Conservation (phyloP, 2,113 vertebrate genomes). For the Camelus dromedarius region DNA sequence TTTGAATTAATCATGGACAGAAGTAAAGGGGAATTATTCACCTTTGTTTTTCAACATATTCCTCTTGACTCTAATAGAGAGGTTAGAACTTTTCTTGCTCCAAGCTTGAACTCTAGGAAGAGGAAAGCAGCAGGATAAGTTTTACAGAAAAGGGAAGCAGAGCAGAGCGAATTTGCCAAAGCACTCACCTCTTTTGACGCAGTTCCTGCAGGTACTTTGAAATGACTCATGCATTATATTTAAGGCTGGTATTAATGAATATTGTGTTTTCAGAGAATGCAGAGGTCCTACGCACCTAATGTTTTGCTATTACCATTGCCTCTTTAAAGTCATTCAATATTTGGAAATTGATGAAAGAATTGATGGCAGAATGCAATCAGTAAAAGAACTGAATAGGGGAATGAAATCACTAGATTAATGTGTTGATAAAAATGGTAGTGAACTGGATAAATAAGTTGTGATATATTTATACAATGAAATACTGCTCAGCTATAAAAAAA, state of each 20-base stretch:
- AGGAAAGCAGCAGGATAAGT: background rate
- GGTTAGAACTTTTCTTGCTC: background rate
- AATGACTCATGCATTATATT: background rate
- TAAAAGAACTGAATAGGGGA: background rate
- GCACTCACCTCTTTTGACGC: background rate
- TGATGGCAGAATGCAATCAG: background rate
- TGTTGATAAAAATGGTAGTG: conserved; percentile 5
- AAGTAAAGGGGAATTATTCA: background rate
- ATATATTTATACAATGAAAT: no score
- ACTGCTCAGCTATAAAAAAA: no score
- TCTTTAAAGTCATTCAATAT: conserved; percentile 8
- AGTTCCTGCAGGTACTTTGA: background rate
- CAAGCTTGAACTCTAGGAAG: background rate
- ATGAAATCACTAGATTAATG: background rate
- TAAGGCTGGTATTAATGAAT: background rate
- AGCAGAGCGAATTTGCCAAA: background rate
- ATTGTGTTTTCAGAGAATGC: background rate
- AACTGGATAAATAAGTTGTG: background rate
- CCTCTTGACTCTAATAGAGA: background rate
- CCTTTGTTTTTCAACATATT: background rate
- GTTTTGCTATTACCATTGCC: background rate
- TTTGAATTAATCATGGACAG: background rate
- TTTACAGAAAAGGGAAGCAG: background rate
- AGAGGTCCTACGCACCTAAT: background rate
- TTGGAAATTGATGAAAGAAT: conserved; percentile 24